Conservation (phyloP, 2,888 invertebrate species). For the Eudemis profundana region DNA sequence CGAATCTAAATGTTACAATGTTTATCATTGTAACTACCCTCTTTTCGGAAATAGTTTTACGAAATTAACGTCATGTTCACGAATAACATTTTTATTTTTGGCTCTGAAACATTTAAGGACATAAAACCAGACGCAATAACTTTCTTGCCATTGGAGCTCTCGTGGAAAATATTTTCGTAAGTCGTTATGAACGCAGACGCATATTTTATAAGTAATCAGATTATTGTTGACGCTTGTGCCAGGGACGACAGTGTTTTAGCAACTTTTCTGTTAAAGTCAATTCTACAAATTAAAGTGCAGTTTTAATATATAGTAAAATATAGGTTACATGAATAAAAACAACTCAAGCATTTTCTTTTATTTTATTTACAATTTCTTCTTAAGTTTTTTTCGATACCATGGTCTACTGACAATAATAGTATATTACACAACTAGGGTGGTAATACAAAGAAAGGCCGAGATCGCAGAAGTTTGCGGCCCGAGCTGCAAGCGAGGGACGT, state of each 20-base stretch:
- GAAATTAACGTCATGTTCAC: slow-evolving; percentile 55
- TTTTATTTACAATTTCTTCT: not conserved
- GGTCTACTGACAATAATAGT: no score
- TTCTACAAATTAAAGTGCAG: not conserved
- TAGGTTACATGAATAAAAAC: no score
- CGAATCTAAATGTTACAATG: not conserved
- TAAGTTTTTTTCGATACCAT: no score
- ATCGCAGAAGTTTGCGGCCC: no score
- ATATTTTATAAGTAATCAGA: not conserved
- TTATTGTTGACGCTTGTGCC: not conserved
- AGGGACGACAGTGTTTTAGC: not conserved
- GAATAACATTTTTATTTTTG: slow-evolving; percentile 73
- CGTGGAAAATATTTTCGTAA: slow-evolving; percentile 80
- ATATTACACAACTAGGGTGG: no score
- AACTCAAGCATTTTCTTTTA: no score
- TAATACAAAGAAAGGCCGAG: no score
- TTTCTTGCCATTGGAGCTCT: slow-evolving; percentile 73
- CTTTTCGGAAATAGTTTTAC: not conserved
- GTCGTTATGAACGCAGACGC: slow-evolving; percentile 52
- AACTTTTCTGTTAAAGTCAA: not conserved
- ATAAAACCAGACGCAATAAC: slow-evolving; percentile 66
- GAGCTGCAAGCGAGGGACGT: no score
- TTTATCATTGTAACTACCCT: slow-evolving; percentile 16
- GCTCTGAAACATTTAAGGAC: slow-evolving; percentile 65
- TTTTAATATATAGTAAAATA: slow-evolving; percentile 13